Conservation (phyloP, 2,113 vertebrate species). For the Fregata magnificens region DNA sequence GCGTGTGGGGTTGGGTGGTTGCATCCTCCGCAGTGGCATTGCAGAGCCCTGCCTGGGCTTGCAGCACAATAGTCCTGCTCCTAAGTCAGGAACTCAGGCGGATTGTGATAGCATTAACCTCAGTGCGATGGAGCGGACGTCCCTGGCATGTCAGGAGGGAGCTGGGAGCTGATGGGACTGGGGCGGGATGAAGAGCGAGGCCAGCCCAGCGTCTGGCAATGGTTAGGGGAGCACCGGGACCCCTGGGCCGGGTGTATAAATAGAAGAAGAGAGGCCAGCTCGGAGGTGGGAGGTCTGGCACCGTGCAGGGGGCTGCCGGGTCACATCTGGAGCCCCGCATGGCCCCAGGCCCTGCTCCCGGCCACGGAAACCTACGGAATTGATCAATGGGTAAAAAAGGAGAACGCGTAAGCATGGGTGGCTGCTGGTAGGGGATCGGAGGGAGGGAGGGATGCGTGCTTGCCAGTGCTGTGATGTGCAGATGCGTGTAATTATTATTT, state of each 20-base stretch:
- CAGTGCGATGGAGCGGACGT: not conserved
- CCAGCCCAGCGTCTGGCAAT: constrained; percentile 17
- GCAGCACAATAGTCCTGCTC: not conserved
- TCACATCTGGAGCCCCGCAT: constrained; percentile 29
- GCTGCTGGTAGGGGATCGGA: not conserved
- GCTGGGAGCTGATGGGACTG: not conserved
- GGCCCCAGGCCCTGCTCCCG: not conserved
- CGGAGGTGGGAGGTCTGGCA: constrained; percentile 45
- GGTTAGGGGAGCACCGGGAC: not conserved
- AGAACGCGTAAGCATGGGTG: not conserved
- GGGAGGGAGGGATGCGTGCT: not conserved
- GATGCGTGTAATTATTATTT: not conserved
- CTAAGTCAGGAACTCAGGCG: not conserved
- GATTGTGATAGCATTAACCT: not conserved
- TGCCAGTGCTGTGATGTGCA: not conserved
- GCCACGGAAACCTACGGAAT: not conserved
- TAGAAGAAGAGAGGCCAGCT: constrained; percentile 18
- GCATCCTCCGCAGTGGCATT: fast-evolving
- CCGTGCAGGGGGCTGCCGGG: not conserved
- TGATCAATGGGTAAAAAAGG: not conserved
- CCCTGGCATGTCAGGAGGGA: not conserved
- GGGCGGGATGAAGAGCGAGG: not conserved
- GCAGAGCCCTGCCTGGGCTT: not conserved
- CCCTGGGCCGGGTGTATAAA: constrained; percentile 4
- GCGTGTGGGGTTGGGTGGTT: not conserved